Conservation (phyloP, 2,113 vertebrate species). For the Motacilla alba region DNA sequence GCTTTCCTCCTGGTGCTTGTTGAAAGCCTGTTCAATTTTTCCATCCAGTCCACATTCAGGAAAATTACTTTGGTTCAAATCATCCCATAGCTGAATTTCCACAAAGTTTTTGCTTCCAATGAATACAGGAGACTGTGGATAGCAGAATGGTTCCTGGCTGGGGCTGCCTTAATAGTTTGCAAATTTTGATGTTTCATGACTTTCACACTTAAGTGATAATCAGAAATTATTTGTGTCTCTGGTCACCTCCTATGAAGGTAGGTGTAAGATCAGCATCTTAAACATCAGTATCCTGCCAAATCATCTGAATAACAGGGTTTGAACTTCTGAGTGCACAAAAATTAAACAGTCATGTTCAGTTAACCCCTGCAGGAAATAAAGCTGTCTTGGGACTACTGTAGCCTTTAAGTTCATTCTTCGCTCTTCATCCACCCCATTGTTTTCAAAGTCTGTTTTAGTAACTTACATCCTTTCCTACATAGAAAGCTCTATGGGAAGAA, state of each 20-base stretch:
- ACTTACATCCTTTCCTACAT: not conserved
- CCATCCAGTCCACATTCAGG: not conserved
- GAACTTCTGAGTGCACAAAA: not conserved
- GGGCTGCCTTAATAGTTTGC: not conserved
- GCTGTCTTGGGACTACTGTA: not conserved
- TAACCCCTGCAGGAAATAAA: not conserved
- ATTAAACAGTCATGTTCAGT: not conserved
- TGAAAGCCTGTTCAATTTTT: not conserved
- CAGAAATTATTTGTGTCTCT: not conserved
- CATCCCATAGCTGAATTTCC: not conserved
- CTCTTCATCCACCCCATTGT: not conserved
- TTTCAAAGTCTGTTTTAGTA: not conserved
- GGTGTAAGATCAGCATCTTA: not conserved
- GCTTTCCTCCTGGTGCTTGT: not conserved
- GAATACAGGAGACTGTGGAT: not conserved
- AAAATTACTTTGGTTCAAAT: not conserved
- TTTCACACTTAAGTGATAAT: not conserved
- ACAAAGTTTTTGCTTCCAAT: not conserved
- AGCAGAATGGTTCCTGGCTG: not conserved
- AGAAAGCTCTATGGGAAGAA: not conserved
- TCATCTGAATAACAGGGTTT: not conserved
- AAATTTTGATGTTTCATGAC: not conserved
- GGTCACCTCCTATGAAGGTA: not conserved
- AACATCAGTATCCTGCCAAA: not conserved
- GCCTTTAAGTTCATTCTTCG: not conserved